A percentile compares a stretch with the other conserved stretches of the same genome.
phyloP scores from a whole-genome alignment of 2,113 vertebrate genomes.

The Aphyosemion australe region DNA sequence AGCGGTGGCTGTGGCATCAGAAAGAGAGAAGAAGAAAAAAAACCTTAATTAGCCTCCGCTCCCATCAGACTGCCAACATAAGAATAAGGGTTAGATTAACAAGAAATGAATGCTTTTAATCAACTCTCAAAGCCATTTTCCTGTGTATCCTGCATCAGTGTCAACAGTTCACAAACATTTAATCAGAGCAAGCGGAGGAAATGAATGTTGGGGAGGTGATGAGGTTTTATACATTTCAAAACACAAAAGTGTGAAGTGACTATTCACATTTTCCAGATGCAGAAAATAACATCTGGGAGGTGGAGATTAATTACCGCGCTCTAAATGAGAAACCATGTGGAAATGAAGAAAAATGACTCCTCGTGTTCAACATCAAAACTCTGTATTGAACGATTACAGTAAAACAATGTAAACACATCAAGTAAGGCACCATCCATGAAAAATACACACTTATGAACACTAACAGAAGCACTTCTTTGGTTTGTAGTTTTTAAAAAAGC shows the following conservation, averaged over 20 bases:
- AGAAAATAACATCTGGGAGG: conserved; percentile 20
- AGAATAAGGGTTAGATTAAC: conserved; percentile 67
- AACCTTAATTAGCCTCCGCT: conserved; percentile 68
- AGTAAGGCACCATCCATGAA: conserved; percentile 2
- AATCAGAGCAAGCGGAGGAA: conserved; percentile 58
- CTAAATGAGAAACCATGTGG: conserved; percentile 9
- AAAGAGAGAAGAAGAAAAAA: conserved; percentile 16
- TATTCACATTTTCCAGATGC: conserved; percentile 51
- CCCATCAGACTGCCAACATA: conserved; percentile 48
- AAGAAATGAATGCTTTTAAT: conserved; percentile 62
- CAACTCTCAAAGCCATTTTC: conserved; percentile 56
- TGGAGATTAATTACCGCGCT: conserved; percentile 3
- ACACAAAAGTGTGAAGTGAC: conserved; percentile 68
- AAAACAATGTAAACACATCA: conserved; percentile 44
- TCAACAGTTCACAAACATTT: conserved; percentile 65
- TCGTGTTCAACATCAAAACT: conserved; percentile 24
- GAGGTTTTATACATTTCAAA: conserved; percentile 64
- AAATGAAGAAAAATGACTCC: neutral
- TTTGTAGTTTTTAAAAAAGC: conserved; percentile 2
- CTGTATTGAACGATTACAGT: conserved; percentile 31
- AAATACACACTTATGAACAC: conserved; percentile 15
- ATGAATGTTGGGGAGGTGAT: conserved; percentile 57
- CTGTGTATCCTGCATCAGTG: neutral
- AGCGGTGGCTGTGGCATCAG: conserved; percentile 54
- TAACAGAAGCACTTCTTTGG: conserved; percentile 47